These are phyloP conservation scores for Brachionus calyciflorus DNA, from an alignment of 1,140 invertebrate species.

Conservation along the genomic window DNA sequence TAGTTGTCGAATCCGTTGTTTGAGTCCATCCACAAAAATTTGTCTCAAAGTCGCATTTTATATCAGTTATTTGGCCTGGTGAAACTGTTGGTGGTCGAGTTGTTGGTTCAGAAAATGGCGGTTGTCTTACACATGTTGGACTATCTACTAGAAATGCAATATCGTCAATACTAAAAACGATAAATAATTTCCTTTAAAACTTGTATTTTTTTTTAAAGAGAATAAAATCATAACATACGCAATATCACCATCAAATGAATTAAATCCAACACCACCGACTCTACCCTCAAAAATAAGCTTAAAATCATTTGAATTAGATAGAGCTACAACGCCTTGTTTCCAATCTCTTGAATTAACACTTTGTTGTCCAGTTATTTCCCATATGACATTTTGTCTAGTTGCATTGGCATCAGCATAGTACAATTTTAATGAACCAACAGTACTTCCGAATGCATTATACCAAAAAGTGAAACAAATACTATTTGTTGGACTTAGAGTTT, in stretches of 20 bases:
- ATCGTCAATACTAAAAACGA: conserved; percentile 1
- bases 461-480: conserved; percentile 24
- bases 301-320: conserved; percentile 15
- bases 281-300: conserved; percentile 26
- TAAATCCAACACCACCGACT: background rate
- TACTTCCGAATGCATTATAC: background rate
- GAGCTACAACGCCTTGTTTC: conserved; percentile 4
- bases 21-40: conserved; percentile 53
- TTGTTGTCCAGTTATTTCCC: conserved; percentile 2
- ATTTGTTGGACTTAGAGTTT: conserved; percentile 9
- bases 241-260: background rate
- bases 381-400: conserved; percentile 49
- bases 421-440: conserved; percentile 49
- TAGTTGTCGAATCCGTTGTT: background rate
- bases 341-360: background rate
- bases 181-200: too few relatives aligned
- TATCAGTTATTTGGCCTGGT: background rate
- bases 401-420: conserved; percentile 50
- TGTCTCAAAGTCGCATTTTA: conserved; percentile 55
- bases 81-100: conserved; percentile 1
- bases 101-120: conserved; percentile 9
- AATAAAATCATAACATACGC: background rate
- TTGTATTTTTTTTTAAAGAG: too few relatives aligned
- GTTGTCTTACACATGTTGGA: background rate
- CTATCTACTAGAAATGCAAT: background rate